A percentile compares a stretch with the other conserved stretches of the same genome.
Evolutionary conservation across 2,797 vertebrate species (phyloP).

Genomic region (Dicrostonyx torquatus): DNA sequence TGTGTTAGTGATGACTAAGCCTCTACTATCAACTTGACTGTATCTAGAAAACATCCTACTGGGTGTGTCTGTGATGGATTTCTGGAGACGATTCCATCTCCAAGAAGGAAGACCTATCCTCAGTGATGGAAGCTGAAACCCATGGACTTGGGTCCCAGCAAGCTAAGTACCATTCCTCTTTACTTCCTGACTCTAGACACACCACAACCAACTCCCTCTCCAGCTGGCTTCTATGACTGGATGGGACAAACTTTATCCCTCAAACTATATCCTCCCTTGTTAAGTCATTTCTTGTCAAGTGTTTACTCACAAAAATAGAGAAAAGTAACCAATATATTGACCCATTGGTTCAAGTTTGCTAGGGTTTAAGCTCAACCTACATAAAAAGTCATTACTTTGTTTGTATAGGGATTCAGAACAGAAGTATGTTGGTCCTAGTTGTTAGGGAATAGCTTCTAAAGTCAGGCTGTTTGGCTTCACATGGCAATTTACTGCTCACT

Average conservation of each 20-base stretch:
- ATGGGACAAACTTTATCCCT: background rate
- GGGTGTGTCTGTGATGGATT: background rate
- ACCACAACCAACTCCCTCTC: background rate
- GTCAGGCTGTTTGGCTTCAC: background rate
- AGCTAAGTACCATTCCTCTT: background rate
- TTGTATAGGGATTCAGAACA: background rate
- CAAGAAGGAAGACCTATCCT: background rate
- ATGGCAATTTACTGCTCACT: background rate
- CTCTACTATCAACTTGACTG: background rate
- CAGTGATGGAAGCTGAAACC: background rate
- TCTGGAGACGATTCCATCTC: background rate
- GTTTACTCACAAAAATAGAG: background rate
- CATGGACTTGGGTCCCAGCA: background rate
- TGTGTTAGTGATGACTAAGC: background rate
- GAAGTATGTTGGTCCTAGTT: background rate
- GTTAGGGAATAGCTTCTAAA: background rate
- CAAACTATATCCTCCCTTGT: background rate
- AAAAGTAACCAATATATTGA: background rate
- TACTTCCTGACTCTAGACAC: background rate
- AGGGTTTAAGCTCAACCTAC: background rate
- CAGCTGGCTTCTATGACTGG: background rate
- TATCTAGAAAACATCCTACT: background rate
- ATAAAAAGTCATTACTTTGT: background rate
- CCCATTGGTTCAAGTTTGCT: background rate
- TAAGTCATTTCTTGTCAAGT: background rate